A percentile compares a stretch with the other conserved stretches of the same genome.
phyloP scores from a whole-genome alignment of 2,113 vertebrate species.

The Hemiscyllium ocellatum region DNA sequence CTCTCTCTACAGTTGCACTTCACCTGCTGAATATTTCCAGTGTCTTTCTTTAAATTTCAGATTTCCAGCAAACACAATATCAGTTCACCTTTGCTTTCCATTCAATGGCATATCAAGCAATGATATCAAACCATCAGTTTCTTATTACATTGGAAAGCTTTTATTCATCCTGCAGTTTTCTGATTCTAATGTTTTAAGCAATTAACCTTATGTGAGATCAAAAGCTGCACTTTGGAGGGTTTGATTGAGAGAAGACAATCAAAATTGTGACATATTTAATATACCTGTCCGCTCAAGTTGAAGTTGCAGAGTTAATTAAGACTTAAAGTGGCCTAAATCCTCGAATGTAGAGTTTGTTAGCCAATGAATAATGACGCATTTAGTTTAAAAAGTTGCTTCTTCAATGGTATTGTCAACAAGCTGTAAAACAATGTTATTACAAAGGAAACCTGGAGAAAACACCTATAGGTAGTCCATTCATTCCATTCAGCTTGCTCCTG shows the following conservation, averaged over 20 bases:
- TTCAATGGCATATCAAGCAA: background rate
- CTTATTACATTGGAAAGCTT: background rate
- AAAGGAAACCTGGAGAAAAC: background rate
- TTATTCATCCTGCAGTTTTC: background rate
- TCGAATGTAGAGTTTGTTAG: too few species aligned
- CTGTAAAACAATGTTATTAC: background rate
- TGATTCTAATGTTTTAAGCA: background rate
- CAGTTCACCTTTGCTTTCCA: too few species aligned
- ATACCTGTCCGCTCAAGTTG: background rate
- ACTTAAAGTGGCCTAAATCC: background rate
- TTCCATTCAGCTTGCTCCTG: background rate
- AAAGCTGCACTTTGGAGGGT: background rate
- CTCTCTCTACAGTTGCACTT: too few species aligned
- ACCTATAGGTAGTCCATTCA: background rate
- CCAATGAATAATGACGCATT: background rate
- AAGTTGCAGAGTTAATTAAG: background rate
- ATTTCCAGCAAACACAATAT: too few species aligned
- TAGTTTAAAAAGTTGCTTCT: background rate
- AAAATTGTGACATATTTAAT: background rate
- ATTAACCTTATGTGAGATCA: background rate
- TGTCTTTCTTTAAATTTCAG: too few species aligned
- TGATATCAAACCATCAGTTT: background rate
- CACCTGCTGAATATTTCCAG: too few species aligned
- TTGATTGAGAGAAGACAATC: background rate
- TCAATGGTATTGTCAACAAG: too few species aligned